A percentile compares a stretch with the other conserved stretches of the same genome.
These are phyloP conservation scores for Onychorhynchus coronatus DNA, from an alignment of 2,113 vertebrate species.

Conservation along the genomic window DNA sequence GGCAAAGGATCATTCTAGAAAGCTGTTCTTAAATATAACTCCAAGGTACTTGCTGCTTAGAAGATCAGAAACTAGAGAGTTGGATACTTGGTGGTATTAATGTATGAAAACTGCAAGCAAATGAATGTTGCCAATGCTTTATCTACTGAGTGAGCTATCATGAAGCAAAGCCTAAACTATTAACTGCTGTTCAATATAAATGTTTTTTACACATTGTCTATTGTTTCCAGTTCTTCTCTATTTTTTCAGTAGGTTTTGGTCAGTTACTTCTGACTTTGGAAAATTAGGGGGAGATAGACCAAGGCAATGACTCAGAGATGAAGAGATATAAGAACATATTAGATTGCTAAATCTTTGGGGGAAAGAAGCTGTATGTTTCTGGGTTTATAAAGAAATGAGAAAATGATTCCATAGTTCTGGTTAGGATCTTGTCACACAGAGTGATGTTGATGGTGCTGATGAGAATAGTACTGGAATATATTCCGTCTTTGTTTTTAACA, in stretches of 20 bases:
- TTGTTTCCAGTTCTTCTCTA: background rate
- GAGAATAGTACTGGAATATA: background rate
- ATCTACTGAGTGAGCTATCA: background rate
- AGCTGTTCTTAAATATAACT: background rate
- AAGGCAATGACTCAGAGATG: background rate
- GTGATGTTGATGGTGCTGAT: background rate
- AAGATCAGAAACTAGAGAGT: background rate
- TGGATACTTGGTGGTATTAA: background rate
- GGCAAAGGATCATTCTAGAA: background rate
- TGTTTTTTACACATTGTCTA: background rate
- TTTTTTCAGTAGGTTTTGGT: background rate
- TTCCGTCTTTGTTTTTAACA: background rate
- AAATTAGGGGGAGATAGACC: background rate
- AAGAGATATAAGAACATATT: background rate
- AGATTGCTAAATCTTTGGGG: background rate
- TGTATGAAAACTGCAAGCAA: background rate
- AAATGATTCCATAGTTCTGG: background rate
- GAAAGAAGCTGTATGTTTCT: background rate
- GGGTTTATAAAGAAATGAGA: background rate
- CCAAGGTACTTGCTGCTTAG: background rate
- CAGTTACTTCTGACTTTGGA: background rate
- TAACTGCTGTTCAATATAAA: background rate
- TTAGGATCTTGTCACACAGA: background rate
- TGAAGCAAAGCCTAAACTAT: background rate
- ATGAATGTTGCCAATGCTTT: background rate